Conservation (phyloP, 2,113 vertebrate genomes). For the Epinephelus lanceolatus region DNA sequence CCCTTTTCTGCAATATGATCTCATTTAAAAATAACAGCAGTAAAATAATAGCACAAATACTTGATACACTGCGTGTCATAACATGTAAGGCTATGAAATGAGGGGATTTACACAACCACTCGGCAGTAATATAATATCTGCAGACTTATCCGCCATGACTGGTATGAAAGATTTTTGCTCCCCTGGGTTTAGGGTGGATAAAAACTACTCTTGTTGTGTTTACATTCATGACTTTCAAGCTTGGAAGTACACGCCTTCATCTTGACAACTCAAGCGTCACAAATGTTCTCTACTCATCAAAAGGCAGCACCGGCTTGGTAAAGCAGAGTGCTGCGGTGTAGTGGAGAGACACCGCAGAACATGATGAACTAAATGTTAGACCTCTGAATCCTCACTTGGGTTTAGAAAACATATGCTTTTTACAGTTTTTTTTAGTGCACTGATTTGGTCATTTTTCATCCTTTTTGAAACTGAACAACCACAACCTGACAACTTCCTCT, state of each 20-base stretch:
- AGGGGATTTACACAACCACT: constrained; percentile 18
- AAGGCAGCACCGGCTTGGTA: not conserved
- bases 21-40: not conserved
- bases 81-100: not conserved
- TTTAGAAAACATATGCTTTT: not conserved
- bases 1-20: not conserved
- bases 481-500: not conserved
- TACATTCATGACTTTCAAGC: not conserved
- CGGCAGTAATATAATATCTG: constrained; percentile 14
- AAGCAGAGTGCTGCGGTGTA: not conserved
- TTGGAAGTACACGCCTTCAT: not conserved
- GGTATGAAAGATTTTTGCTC: not conserved
- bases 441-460: not conserved
- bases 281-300: constrained; percentile 11
- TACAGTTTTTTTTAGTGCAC: not conserved
- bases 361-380: constrained; percentile 4
- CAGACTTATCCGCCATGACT: constrained; percentile 9
- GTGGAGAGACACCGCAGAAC: not conserved
- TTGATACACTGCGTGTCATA: not conserved
- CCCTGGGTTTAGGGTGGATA: not conserved
- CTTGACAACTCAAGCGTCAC: constrained; percentile 10
- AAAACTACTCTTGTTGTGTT: not conserved
- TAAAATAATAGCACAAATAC: not conserved
- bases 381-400: not conserved
- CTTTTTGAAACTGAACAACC: not conserved